These are phyloP conservation scores for Melanotus villosus DNA, from an alignment of 2,888 invertebrate species.

Conservation along the genomic window DNA sequence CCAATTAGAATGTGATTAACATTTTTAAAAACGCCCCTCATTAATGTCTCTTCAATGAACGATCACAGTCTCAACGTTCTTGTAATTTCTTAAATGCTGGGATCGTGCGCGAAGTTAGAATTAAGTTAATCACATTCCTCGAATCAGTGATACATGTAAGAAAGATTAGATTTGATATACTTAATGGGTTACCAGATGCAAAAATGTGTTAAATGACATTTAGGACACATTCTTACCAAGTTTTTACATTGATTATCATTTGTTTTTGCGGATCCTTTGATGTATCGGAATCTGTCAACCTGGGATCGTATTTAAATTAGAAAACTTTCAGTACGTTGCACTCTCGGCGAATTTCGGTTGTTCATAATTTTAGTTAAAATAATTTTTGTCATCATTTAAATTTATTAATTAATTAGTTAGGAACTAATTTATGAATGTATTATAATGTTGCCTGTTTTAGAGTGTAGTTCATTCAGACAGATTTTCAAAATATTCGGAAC, in stretches of 20 bases:
- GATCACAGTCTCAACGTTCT: constrained; percentile 60
- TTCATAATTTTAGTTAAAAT: no score
- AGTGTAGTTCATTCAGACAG: no score
- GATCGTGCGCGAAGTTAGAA: constrained; percentile 53
- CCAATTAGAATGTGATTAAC: constrained; percentile 65
- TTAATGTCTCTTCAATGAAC: constrained; percentile 54
- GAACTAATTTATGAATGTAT: no score
- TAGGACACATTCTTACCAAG: constrained; percentile 50
- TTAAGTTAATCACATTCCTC: constrained; percentile 62
- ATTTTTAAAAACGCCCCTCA: constrained; percentile 61
- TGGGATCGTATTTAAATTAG: no score
- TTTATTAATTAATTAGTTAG: no score
- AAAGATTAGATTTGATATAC: constrained; percentile 50
- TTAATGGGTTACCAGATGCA: constrained; percentile 53
- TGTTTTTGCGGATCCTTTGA: neutral
- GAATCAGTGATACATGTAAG: constrained; percentile 58
- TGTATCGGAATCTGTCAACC: neutral
- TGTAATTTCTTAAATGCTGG: constrained; percentile 51
- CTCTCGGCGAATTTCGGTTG: no score
- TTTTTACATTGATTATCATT: neutral
- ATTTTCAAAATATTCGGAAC: no score
- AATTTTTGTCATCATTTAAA: no score
- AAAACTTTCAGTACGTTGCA: no score
- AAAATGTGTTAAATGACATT: constrained; percentile 60
- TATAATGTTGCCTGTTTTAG: no score